phyloP scores from a whole-genome alignment of 2,113 vertebrate genomes.

The Xiphophorus maculatus region DNA sequence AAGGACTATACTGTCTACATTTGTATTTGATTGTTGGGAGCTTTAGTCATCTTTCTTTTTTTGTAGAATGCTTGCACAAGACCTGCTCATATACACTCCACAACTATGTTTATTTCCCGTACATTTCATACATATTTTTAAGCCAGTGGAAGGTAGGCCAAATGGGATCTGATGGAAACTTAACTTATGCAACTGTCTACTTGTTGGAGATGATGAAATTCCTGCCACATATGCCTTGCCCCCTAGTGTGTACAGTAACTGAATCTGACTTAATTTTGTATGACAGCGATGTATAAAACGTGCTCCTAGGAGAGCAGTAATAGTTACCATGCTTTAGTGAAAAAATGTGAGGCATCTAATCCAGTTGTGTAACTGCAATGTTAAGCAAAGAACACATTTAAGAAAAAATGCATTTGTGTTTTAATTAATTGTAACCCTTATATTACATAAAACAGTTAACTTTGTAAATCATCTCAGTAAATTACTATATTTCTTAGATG shows the following conservation, averaged over 20 bases:
- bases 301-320: not conserved
- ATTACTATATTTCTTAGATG: not conserved
- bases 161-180: not conserved
- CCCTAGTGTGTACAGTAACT: not conserved
- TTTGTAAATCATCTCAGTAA: no score
- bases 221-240: not conserved
- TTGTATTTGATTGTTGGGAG: not conserved
- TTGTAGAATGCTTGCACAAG: not conserved
- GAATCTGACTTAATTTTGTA: not conserved
- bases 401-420: not conserved
- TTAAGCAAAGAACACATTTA: not conserved
- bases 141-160: not conserved
- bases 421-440: no score
- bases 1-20: not conserved
- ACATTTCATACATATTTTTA: not conserved
- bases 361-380: no score
- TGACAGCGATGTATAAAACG: not conserved
- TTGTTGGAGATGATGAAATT: not conserved
- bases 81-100: not conserved
- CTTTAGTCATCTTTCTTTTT: not conserved
- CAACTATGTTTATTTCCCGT: not conserved
- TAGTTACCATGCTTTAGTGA: not conserved
- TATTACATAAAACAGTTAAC: no score
- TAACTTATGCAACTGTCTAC: not conserved
- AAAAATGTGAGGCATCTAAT: not conserved